Evolutionary conservation across 2,888 invertebrate genomes (phyloP).

Genomic region (Busseola fusca): DNA sequence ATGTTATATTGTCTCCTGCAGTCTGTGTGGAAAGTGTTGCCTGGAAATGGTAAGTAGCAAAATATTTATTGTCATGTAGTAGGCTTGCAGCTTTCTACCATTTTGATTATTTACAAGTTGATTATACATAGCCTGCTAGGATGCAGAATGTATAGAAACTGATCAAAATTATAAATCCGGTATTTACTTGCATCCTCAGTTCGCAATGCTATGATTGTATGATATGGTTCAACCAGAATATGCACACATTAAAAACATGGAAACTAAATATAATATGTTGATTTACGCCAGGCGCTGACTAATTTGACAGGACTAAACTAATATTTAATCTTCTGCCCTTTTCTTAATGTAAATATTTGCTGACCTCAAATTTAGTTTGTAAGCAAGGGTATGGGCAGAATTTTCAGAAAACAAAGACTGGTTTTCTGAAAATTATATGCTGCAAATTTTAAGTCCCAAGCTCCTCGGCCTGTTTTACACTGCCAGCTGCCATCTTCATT

Average conservation of each 20-base stretch:
- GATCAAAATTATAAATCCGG: not conserved
- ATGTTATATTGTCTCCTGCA: conserved; percentile 80
- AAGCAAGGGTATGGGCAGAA: no score
- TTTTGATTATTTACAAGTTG: no score
- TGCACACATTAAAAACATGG: not conserved
- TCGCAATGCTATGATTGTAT: no score
- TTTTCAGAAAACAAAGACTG: no score
- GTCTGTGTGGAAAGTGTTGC: conserved; percentile 80
- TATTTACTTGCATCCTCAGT: not conserved
- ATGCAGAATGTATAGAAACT: not conserved
- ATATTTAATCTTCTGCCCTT: no score
- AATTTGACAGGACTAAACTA: no score
- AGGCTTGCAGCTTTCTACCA: not conserved
- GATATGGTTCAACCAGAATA: not conserved
- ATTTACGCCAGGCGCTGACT: no score
- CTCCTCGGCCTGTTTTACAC: no score
- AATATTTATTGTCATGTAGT: not conserved
- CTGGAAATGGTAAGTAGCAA: conserved; percentile 83
- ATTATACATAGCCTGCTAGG: not conserved
- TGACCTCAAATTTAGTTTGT: no score
- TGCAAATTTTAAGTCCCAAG: not conserved
- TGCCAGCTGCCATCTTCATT: not conserved
- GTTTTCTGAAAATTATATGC: no score
- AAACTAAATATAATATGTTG: no score
- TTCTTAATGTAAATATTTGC: no score